Percentiles rank a stretch among this genome's conserved stretches.
Conservation (phyloP, 2,113 vertebrate genomes). For the Cyphomyrus discorhynchus region DNA sequence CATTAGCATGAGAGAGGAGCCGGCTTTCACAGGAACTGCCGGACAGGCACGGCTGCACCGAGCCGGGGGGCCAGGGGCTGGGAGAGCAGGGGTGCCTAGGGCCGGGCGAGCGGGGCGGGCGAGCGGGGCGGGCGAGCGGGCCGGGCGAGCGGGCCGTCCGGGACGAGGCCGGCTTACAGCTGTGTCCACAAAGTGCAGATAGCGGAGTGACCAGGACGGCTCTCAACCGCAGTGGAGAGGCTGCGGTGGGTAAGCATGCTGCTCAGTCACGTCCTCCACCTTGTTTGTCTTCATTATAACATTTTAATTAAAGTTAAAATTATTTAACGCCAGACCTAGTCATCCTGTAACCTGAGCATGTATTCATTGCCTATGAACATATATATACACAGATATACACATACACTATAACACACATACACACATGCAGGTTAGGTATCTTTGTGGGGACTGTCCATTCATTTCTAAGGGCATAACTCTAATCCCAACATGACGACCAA, state of each 20-base stretch:
- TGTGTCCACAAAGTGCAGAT: slow-evolving; percentile 6
- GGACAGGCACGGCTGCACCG: slow-evolving; percentile 30
- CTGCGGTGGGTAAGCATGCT: background rate
- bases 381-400: background rate
- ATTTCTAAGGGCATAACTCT: background rate
- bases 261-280: background rate
- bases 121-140: background rate
- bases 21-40: slow-evolving; percentile 9
- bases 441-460: background rate
- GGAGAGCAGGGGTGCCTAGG: background rate
- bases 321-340: background rate
- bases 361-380: background rate
- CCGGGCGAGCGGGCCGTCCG: background rate
- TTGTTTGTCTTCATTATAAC: background rate
- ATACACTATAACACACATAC: background rate
- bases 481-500: background rate
- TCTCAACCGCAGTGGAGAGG: background rate
- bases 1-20: slow-evolving; percentile 45
- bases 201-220: background rate
- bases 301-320: background rate
- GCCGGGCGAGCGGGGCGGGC: background rate
- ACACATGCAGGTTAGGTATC: background rate
- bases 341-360: background rate
- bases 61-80: background rate
- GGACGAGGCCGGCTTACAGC: background rate